Base-by-base conservation (phyloP, 1,140 invertebrate species). In the Ceratina japonica region DNA sequence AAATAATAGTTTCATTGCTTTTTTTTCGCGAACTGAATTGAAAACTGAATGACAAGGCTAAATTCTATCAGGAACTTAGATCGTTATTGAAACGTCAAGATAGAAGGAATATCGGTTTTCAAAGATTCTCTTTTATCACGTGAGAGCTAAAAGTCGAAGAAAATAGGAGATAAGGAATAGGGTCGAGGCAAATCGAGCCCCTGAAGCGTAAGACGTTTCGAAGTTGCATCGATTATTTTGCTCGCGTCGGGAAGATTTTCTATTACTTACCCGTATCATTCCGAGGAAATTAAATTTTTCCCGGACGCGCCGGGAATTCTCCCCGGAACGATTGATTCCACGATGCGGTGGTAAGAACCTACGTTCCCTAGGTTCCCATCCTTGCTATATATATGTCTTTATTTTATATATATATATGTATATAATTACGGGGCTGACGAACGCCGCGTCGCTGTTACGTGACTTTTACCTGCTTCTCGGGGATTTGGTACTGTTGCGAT, bases 231-330 rank as follows among this genome's bases (percentile, higher is more conserved):
- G 75, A 78, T 71, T 63, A 72, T 78, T 78, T 78, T 18, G 20
- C 56, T 66, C 31, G 69, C 69, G 27, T 69, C 27, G 13, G 22
- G 31, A 83, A 66, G 71, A 79, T 72, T 65, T 80, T 83, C 71
- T 58, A 72, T 72, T 71, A 52, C 75, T 64, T 62, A 15, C n/a
- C 7, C 13, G 31, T 24, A 62, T 63, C 56, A 63, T 72, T 15
- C 49, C 75, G 69, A 64, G 75, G 49, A 78, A 78, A 78, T 78
- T 31, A 78, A 78, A 78, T 78, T 78, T 78, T 71, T 71, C 51
- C 72, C 20, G 75, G 69, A 78, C 69, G 68, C 69, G 75, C 16
- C 16, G 20, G 24, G 75, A 78, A 78, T 72, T 63, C 54, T 22
- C 66, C 20, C n/a, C 37, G n/a, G 51, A 59, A 56, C 75, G 68